These are phyloP conservation scores for Cossypha caffra DNA, from an alignment of 2,797 vertebrate genomes.

Conservation along the genomic window DNA sequence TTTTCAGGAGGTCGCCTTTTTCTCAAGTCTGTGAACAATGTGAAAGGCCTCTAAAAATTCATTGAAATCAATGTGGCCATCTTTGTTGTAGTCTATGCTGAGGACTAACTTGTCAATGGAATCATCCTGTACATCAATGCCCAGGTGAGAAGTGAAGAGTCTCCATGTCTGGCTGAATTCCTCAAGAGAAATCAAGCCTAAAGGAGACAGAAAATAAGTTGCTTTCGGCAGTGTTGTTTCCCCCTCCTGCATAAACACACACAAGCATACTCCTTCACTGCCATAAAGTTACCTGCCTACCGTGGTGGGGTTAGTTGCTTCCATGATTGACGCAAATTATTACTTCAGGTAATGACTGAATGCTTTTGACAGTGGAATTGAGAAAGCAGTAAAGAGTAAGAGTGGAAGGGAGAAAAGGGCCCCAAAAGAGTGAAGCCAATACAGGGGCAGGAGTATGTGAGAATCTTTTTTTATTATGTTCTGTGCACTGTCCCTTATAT, in stretches of 20 bases:
- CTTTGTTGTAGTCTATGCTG: conserved; percentile 94
- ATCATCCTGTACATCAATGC: conserved; percentile 77
- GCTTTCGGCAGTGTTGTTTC: not conserved
- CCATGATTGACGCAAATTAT: not conserved
- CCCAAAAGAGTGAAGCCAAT: not conserved
- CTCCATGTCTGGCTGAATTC: conserved; percentile 94
- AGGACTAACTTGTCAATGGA: conserved; percentile 87
- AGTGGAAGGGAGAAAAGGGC: not conserved
- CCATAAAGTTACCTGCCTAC: not conserved
- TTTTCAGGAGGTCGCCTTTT: conserved; percentile 68
- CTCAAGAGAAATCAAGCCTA: conserved; percentile 93
- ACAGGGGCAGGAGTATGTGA: not conserved
- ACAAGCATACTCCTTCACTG: accelerated
- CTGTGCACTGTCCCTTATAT: not conserved
- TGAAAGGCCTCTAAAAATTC: conserved; percentile 96
- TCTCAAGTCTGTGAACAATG: conserved; percentile 89
- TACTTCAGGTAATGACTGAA: not conserved
- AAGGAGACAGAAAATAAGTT: not conserved
- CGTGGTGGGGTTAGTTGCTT: accelerated
- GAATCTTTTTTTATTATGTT: not conserved
- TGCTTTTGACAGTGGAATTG: not conserved
- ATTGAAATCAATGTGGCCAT: conserved; percentile 95
- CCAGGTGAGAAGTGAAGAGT: conserved; percentile 88
- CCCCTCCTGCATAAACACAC: not conserved
- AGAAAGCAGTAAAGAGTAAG: not conserved